Evolutionary conservation across 2,113 vertebrate species (phyloP).

Genomic region (Galbula dea): DNA sequence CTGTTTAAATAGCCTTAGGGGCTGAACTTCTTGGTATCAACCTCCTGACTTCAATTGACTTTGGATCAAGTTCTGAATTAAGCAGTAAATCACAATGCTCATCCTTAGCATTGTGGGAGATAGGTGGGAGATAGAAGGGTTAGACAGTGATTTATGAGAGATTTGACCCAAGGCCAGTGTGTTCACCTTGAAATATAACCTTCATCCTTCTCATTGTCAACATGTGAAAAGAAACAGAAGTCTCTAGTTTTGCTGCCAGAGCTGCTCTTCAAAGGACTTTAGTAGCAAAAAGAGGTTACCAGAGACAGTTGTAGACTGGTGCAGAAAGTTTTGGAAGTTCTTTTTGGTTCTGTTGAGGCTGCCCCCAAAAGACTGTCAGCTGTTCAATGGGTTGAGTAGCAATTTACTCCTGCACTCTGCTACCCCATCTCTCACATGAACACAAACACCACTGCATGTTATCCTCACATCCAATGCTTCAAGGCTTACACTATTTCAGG

Average conservation of each 20-base stretch:
- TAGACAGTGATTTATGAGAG: constrained; percentile 59
- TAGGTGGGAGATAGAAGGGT: neutral
- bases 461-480: neutral
- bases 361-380: neutral
- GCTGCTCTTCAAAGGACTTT: neutral
- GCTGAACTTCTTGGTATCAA: neutral
- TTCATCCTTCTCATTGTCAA: neutral
- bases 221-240: neutral
- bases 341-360: neutral
- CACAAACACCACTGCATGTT: neutral
- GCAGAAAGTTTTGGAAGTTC: neutral
- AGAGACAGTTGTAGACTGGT: neutral
- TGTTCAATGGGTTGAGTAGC: neutral
- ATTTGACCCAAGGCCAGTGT: neutral
- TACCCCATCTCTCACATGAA: neutral
- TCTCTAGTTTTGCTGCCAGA: neutral
- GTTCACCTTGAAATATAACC: constrained; percentile 31
- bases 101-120: constrained; percentile 26
- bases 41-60: constrained; percentile 46
- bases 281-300: neutral
- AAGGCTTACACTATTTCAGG: neutral
- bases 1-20: constrained; percentile 19
- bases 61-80: neutral
- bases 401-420: neutral
- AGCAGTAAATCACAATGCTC: constrained; percentile 43